Evolutionary conservation across 1,140 invertebrate species (phyloP).

Genomic region (Leptopilina clavipes): DNA sequence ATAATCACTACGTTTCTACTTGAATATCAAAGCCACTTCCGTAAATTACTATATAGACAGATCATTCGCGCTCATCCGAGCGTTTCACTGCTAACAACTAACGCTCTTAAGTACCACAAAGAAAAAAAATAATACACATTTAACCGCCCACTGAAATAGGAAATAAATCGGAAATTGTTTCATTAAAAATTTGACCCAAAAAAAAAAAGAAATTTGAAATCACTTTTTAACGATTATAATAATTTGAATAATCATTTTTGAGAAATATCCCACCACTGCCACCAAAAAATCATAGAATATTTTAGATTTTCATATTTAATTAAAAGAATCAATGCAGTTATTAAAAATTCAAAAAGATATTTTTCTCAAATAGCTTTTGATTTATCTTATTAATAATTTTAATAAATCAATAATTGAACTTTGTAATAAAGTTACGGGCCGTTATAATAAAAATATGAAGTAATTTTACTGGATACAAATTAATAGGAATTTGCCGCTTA

Average conservation of each 20-base stretch:
- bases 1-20: slow-evolving; percentile 42
- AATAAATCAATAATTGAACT: not conserved
- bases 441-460: slow-evolving; percentile 6
- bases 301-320: too few relatives aligned
- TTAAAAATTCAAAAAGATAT: too few relatives aligned
- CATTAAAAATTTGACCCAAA: too few relatives aligned
- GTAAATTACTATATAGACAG: slow-evolving; percentile 44
- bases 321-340: too few relatives aligned
- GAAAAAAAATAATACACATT: not conserved
- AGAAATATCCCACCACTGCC: too few relatives aligned
- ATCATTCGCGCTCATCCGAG: slow-evolving; percentile 51
- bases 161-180: slow-evolving; percentile 55
- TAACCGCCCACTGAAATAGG: slow-evolving; percentile 40
- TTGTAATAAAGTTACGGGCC: not conserved
- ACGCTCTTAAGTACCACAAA: slow-evolving; percentile 38
- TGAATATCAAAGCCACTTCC: slow-evolving; percentile 50
- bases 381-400: too few relatives aligned
- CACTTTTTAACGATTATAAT: too few relatives aligned
- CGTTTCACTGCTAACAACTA: slow-evolving; percentile 56
- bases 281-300: too few relatives aligned
- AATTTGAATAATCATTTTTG: too few relatives aligned
- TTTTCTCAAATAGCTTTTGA: too few relatives aligned
- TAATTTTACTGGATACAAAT: not conserved
- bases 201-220: too few relatives aligned
- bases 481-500: not conserved